A percentile compares a stretch with the other conserved stretches of the same genome.
Conservation (phyloP, 2,113 vertebrate genomes). For the Pangasianodon hypophthalmus region DNA sequence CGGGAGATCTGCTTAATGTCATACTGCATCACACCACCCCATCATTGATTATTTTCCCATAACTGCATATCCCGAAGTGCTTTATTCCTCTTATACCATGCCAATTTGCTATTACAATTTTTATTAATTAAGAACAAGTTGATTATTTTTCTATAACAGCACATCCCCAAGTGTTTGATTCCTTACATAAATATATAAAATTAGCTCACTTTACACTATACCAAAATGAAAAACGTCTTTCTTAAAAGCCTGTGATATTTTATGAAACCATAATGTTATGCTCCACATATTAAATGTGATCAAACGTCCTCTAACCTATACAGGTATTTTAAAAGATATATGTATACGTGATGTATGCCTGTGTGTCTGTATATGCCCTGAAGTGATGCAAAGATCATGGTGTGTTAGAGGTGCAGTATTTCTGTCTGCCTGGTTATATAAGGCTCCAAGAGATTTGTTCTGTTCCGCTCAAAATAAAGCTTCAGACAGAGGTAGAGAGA, state of each 20-base stretch:
- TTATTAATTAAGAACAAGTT: neutral
- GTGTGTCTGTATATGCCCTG: constrained; percentile 9
- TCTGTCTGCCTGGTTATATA: constrained; percentile 44
- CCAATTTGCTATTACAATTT: neutral
- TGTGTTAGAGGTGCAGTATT: constrained; percentile 27
- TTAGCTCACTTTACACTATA: neutral
- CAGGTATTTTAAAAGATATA: neutral
- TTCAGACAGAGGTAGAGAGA: neutral
- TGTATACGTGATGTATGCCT: neutral
- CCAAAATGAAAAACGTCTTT: neutral
- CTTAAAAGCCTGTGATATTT: neutral
- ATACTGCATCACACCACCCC: neutral
- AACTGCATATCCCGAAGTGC: neutral
- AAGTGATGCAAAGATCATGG: constrained; percentile 32
- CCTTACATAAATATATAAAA: neutral
- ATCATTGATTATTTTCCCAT: neutral
- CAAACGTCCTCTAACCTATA: neutral
- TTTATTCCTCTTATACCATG: neutral
- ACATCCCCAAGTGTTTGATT: neutral
- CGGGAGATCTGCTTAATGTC: neutral
- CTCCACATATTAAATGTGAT: neutral
- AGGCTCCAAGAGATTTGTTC: constrained; percentile 40
- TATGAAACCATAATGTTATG: neutral
- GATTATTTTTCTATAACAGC: neutral
- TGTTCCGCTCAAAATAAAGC: constrained; percentile 44